Conservation (phyloP, 1,140 invertebrate species). For the Drosophila sucinea region DNA sequence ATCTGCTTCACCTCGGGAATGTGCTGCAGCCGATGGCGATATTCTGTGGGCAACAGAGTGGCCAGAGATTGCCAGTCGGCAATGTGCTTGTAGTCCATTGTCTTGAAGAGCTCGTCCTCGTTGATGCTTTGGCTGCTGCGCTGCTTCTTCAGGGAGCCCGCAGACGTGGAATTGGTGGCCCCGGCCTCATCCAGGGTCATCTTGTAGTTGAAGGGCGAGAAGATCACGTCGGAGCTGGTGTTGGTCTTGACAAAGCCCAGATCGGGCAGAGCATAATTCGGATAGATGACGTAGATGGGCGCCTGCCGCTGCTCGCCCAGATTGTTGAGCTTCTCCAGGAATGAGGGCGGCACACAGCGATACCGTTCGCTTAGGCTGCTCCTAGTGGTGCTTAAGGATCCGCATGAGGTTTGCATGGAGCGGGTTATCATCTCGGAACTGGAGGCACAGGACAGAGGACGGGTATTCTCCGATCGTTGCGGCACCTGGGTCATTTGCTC, state of each 20-base stretch:
- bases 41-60: constrained; percentile 92
- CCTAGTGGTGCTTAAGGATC: constrained; percentile 72
- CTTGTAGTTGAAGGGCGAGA: constrained; percentile 83
- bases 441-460: constrained; percentile 70
- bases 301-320: constrained; percentile 86
- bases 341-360: constrained; percentile 87
- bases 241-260: constrained; percentile 90
- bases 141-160: constrained; percentile 61
- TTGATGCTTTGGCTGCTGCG: constrained; percentile 89
- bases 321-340: constrained; percentile 86
- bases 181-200: constrained; percentile 70
- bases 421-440: constrained; percentile 86
- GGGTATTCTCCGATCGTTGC: constrained; percentile 39
- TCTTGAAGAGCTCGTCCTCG: constrained; percentile 91
- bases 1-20: constrained; percentile 87
- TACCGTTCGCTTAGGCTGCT: constrained; percentile 81
- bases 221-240: constrained; percentile 86
- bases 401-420: constrained; percentile 88
- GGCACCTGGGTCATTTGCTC: constrained; percentile 80
- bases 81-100: constrained; percentile 91
- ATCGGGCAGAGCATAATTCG: constrained; percentile 95
- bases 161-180: constrained; percentile 35
- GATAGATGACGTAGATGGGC: constrained; percentile 95
- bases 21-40: constrained; percentile 88
- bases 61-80: constrained; percentile 96